Base-by-base conservation (phyloP, 53 echinoderm and acorn worm genomes). In the Echinometra lucunter region DNA sequence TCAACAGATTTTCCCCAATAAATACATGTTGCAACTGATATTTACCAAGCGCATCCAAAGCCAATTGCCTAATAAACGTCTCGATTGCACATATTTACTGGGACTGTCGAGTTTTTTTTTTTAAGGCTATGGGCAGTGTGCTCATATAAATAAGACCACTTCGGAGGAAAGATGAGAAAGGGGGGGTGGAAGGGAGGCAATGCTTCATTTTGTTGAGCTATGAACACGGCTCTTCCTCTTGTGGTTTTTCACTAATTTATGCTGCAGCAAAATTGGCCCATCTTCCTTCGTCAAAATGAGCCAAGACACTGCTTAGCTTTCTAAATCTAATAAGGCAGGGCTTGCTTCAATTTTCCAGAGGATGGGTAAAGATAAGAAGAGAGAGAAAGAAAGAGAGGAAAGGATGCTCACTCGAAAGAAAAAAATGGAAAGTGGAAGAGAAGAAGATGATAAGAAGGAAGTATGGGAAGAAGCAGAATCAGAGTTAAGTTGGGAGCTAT, bases 291-390 rank as follows among this genome's bases (percentile, higher is more conserved):
- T 93, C 93, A 80, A 57, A 80, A 93, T 93, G 93, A 93, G 81
- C 81, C 93, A 80, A 93, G 93, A 75, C 81, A 93, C 81, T 93
- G 93, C 80, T 93, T 93, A 93, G 80, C 93, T 93, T 80, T 80
- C 93, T 80, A 75, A 80, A 93, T 93, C 93, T 93, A 93, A 93
- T 93, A 93, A 93, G 93, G 44, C 49, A 80, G 45, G 72, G 93
- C 93, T 93, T 93, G 78, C 93, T 58, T 75, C 93, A 93, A 93
- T 93, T 92, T 93, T 93, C 93, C 81, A 81, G 56, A 57, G 93
- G 57, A 78, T 80, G 34, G 78, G 81, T 23, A 80, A 80, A 58
- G 23, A 1, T 57, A 57, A 23, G 27, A 80, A 35, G 81, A 75
- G 53, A 80, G 93, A 80, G 57, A 93, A 27, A 93, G 93, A 80